phyloP scores from a whole-genome alignment of 2,113 vertebrate genomes.

The Plecturocebus donacophilus region DNA sequence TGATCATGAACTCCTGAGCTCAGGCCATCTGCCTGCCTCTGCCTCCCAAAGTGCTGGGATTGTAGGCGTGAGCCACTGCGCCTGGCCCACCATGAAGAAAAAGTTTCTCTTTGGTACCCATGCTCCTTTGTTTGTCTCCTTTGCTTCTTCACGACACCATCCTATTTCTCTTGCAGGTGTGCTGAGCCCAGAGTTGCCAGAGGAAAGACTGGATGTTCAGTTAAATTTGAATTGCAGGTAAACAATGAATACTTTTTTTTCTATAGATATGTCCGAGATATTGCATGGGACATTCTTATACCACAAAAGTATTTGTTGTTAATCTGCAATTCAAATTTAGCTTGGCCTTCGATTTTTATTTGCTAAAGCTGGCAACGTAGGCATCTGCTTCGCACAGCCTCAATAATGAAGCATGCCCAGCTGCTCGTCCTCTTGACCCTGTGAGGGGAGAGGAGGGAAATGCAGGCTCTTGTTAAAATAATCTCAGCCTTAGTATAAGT shows the following conservation, averaged over 20 bases:
- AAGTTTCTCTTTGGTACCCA: neutral
- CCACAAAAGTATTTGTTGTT: neutral
- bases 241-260: neutral
- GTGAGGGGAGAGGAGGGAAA: neutral
- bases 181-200: neutral
- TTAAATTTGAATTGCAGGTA: constrained; percentile 33
- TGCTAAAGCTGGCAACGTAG: neutral
- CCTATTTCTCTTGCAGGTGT: neutral
- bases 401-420: neutral
- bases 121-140: neutral
- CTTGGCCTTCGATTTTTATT: neutral
- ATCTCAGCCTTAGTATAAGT: neutral
- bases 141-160: neutral
- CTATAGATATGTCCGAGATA: neutral
- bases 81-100: neutral
- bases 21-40: no score
- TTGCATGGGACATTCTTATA: neutral
- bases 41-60: no score
- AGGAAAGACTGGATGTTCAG: neutral
- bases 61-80: no score
- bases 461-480: neutral
- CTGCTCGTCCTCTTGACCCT: neutral
- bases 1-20: no score
- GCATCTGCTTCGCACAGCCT: neutral
- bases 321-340: constrained; percentile 2